Evolutionary conservation across 2,888 invertebrate genomes (phyloP).

Genomic region (Luperina nickerlii): DNA sequence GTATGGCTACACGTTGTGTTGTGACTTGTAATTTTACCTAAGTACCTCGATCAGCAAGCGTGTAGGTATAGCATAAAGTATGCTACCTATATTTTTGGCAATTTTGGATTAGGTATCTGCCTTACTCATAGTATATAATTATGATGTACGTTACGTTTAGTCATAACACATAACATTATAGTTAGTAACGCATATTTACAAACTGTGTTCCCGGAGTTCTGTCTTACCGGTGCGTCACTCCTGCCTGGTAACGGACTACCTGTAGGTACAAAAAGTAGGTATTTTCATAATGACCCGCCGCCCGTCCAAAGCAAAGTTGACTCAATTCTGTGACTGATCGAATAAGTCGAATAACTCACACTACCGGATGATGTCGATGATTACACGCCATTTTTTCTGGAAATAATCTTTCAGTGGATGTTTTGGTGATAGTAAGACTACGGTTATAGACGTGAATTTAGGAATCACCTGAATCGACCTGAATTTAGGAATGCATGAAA

Average conservation of each 20-base stretch:
- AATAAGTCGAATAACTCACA: neutral
- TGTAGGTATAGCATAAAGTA: neutral
- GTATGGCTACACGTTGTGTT: too few species aligned
- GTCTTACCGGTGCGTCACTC: slow-evolving; percentile 16
- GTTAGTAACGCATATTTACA: slow-evolving; percentile 13
- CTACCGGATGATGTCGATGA: slow-evolving; percentile 10
- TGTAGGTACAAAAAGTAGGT: slow-evolving; percentile 8
- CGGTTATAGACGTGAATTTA: too few species aligned
- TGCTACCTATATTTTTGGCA: neutral
- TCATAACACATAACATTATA: neutral
- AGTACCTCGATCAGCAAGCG: neutral
- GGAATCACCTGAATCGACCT: too few species aligned
- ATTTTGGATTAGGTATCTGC: neutral
- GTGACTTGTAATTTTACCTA: too few species aligned
- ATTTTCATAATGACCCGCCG: neutral
- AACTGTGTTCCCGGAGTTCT: slow-evolving; percentile 19
- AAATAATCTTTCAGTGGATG: slow-evolving; percentile 7
- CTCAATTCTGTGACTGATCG: slow-evolving; percentile 25
- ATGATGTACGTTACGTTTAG: neutral
- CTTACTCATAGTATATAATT: neutral
- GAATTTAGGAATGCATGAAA: slow-evolving; percentile 16
- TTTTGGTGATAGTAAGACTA: neutral
- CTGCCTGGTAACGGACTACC: neutral
- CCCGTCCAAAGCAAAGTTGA: slow-evolving; percentile 6
- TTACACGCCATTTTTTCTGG: slow-evolving; percentile 15